Base-by-base conservation (phyloP, 64 coral and sea anemone species). In the Stichodactyla helianthus region DNA sequence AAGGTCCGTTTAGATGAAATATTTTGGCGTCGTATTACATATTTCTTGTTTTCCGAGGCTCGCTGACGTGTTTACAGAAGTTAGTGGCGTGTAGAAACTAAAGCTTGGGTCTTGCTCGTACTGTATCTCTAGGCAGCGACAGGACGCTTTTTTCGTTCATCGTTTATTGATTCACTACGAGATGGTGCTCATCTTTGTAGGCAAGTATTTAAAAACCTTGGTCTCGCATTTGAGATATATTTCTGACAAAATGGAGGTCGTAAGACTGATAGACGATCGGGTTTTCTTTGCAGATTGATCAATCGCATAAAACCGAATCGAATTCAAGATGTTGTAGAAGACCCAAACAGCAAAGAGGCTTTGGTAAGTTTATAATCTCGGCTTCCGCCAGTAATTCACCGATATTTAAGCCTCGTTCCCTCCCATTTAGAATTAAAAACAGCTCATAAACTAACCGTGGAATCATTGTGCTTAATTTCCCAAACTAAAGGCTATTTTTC, bases 321-420 rank as follows among this genome's bases (percentile, higher is more conserved):
- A 55, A 85, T 90, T 85, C 89, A 85, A 27, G 89, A 90, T 90
- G 89, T 90, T 59, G 60, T 85, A 71, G 89, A 90, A 90, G 71
- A 60, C 50, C 89, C 89, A 85, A 90, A 51, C 58, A 56, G 56
- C 26, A 67, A 90, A 50, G 64, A 90, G 85, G 71, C 67, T 77
- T 81, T 84, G 89, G 89, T 90, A 90, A 17, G 31, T 74, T 23
- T 44, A 67, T 16, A 20, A 64, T 82, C 28, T 7, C 77, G 35
- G 54, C 27, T 52, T 87, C 63, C 15, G 53, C 13, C 11, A 54
- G 68, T 74, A 31, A 74, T 74, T 74, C 25, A 74, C 27, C 50
- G 10, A 89, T 57, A 56, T 89, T 54, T 52, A 54, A 35, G 28
- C 16, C 20, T 59, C 28, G 20, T 76, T 74, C n/a, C 68, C 68